Evolutionary conservation across 2,888 invertebrate genomes (phyloP).

Genomic region (Limulus polyphemus): DNA sequence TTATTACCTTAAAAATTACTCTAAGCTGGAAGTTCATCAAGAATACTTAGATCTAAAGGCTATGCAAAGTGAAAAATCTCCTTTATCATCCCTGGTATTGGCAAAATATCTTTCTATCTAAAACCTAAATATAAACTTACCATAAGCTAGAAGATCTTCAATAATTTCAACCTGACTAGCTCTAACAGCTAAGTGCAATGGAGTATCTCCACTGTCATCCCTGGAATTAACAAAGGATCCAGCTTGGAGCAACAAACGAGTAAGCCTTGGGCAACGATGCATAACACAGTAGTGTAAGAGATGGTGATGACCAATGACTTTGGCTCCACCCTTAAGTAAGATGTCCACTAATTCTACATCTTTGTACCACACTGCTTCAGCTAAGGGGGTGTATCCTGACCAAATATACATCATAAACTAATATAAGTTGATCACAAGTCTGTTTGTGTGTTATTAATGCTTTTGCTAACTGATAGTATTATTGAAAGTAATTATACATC

Average conservation of each 20-base stretch:
- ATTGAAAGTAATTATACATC: no score
- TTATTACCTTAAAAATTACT: no score
- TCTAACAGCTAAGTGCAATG: slow-evolving; percentile 49
- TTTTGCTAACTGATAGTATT: no score
- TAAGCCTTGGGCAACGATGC: slow-evolving; percentile 48
- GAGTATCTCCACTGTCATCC: slow-evolving; percentile 54
- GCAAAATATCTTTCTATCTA: neutral
- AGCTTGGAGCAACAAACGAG: slow-evolving; percentile 45
- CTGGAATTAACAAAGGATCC: slow-evolving; percentile 50
- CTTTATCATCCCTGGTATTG: neutral
- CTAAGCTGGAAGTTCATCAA: no score
- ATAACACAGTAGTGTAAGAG: slow-evolving; percentile 54
- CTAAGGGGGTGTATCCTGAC: slow-evolving; percentile 53
- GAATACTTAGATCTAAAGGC: no score
- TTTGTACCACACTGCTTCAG: slow-evolving; percentile 56
- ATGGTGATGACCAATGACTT: slow-evolving; percentile 55
- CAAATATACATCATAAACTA: no score
- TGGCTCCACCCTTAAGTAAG: slow-evolving; percentile 51
- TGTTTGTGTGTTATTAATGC: no score
- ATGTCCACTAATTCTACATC: slow-evolving; percentile 46
- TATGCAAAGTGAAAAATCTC: neutral
- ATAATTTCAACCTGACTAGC: slow-evolving; percentile 43
- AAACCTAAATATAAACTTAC: slow-evolving; percentile 34
- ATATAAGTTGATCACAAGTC: no score
- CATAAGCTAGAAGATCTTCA: slow-evolving; percentile 44